Evolutionary conservation across 2,888 invertebrate species (phyloP).

Genomic region (Chrysodeixis includens): DNA sequence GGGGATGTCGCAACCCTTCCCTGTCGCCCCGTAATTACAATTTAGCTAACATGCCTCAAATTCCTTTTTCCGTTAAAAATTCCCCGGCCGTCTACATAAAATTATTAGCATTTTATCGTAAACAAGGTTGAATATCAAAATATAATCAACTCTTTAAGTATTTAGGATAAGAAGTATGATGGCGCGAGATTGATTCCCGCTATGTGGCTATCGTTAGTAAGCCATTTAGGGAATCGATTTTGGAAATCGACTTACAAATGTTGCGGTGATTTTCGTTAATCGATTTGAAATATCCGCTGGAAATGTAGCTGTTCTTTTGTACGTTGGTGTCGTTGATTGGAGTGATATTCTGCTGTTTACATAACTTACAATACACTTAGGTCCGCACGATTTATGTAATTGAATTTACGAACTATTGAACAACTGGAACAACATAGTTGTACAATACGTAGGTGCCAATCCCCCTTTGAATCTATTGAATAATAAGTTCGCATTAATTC

Average conservation of each 20-base stretch:
- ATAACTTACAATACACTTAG: too few relatives aligned
- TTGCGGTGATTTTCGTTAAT: not conserved
- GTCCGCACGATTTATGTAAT: too few relatives aligned
- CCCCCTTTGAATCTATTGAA: too few relatives aligned
- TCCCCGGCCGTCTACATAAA: constrained; percentile 20
- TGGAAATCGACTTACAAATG: constrained; percentile 5
- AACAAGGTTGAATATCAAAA: not conserved
- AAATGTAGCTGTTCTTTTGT: not conserved
- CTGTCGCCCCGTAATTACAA: constrained; percentile 51
- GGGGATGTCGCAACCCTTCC: constrained; percentile 41
- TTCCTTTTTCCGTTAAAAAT: constrained; percentile 45
- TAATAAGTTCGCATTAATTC: too few relatives aligned
- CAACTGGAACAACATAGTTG: too few relatives aligned
- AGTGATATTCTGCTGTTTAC: not conserved
- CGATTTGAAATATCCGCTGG: not conserved
- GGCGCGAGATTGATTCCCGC: not conserved
- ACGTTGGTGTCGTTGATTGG: not conserved
- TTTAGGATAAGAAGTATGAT: not conserved
- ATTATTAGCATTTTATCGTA: constrained; percentile 22
- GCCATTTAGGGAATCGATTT: not conserved
- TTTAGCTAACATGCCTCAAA: constrained; percentile 52
- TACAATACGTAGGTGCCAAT: too few relatives aligned
- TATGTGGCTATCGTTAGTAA: constrained; percentile 6
- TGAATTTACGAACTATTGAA: too few relatives aligned
- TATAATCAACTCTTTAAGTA: not conserved